A percentile compares a stretch with the other conserved stretches of the same genome.
phyloP scores from a whole-genome alignment of 92 coral and sea anemone species.

The Palythoa caribaeorum region DNA sequence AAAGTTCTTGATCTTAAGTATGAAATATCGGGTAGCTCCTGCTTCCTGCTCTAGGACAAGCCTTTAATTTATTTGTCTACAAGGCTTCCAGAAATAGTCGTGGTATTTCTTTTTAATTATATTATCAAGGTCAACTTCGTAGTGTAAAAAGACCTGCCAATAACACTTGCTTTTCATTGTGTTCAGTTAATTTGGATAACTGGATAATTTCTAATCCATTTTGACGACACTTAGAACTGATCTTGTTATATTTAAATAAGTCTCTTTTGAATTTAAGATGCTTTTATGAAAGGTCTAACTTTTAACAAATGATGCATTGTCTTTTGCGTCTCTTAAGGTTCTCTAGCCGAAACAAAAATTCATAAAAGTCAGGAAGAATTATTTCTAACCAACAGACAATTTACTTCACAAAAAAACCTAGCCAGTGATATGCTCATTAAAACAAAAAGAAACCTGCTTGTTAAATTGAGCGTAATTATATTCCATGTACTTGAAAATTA shows the following conservation, averaged over 20 bases:
- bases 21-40: background rate
- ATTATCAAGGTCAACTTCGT: conserved; percentile 14
- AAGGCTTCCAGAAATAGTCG: background rate
- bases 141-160: conserved; percentile 16
- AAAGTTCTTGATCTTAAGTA: background rate
- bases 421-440: background rate
- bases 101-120: conserved; percentile 1
- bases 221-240: conserved; percentile 19
- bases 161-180: background rate
- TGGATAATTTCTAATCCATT: conserved; percentile 21
- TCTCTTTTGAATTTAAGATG: background rate
- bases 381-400: background rate
- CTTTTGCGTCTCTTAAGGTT: background rate
- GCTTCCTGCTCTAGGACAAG: too few relatives aligned
- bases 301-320: background rate
- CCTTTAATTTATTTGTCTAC: background rate
- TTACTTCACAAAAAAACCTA: background rate
- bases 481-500: background rate
- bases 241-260: background rate
- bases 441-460: conserved; percentile 9
- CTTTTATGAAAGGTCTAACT: conserved; percentile 4
- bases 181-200: conserved; percentile 4
- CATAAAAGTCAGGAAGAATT: background rate
- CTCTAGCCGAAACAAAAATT: background rate
- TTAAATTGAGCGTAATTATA: background rate